Evolutionary conservation across 2,888 invertebrate genomes (phyloP), one percentile per base, ranked within the genome.

Genomic region (Poecilus cupreus): DNA sequence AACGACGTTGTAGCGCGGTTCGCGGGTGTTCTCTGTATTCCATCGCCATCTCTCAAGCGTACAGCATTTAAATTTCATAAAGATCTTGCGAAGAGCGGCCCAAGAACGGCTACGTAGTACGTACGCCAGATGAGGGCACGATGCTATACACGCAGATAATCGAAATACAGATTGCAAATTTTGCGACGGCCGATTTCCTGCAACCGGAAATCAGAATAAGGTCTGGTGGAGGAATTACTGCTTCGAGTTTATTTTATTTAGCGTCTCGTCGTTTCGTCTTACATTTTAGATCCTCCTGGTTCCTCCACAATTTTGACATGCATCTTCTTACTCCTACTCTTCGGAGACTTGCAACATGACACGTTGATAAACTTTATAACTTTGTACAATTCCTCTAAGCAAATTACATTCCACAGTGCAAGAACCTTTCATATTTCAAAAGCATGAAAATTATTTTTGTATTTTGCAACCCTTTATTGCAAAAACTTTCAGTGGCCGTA

Each of bases 121-220:
- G 74, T 46, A 49, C 74, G 18, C n/a, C 49, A 74, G 74, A 49
- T n/a, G 74, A 24, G 74, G 43, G 74, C 74, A 74, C 74, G 24
- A 74, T 46, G 37, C 49, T 24, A 75, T 75, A 32, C 75, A 78
- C 64, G 46, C 78, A 64, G 78, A 78, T 78, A 78, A 78, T 78
- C 78, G 78, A 78, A 78, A 78, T 64, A 78, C 68, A 64, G 64
- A 78, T 78, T 78, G 68, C 78, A 78, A 75, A 78, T 78, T 78
- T 78, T 26, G 78, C 46, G 26, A 78, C 64, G 68, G 16, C 78
- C 78, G 78, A 46, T 78, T 78, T 78, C 64, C 78, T 68, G 68
- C 46, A 32, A 26, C 64, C 68, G 78, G 68, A 78, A 68, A 78
- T 78, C 78, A 78, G 68, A 78, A 78, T 64, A 77, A 75, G 51